Base-by-base conservation (phyloP, 1,140 invertebrate genomes). In the Tetraneura akinire region DNA sequence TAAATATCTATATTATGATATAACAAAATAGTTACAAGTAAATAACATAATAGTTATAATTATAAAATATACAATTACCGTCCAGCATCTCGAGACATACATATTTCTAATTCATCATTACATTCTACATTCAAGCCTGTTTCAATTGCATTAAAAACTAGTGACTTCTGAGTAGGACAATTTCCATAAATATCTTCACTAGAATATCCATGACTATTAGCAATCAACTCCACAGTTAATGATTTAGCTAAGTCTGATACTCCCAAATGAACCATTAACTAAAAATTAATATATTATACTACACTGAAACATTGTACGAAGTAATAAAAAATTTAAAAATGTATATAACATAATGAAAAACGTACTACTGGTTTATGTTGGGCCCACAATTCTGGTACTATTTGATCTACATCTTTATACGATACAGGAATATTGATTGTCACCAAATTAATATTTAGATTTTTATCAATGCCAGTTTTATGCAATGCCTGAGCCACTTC, bases 401-500 rank as follows among this genome's bases (percentile, higher is more conserved):
- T 86, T 49, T 86, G 83, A 81, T 89, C 86, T 9, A 92, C 90
- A 81, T 88, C 85, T 26, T 89, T 84, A 84, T 93, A 93, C 9
- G 86, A 88, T 29, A 93, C 92, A 9, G 91, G 90, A 81, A 92
- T 87, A 85, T 92, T 88, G 80, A 89, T 81, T 37, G 86, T 85
- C 26, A 91, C 85, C 32, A 93, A 83, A 81, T 89, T 87, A 21
- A 90, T 85, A 80, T 88, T 85, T 26, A 85, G 83, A 80, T 86
- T 85, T 11, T 80, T 82, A 18, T 85, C 68, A 6, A 85, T 82
- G 60, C 87, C 82, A 23, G 85, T 82, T 6, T 85, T 82, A 42
- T 87, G 86, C 80, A 92, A 84, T 78, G 89, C 83, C 84, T 90
- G 90, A 0, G 93, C 92, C 23, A 90, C 89, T 84, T 92, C 89